Conservation (phyloP, 92 coral and sea anemone genomes). For the Zoanthus sansibaricus region DNA sequence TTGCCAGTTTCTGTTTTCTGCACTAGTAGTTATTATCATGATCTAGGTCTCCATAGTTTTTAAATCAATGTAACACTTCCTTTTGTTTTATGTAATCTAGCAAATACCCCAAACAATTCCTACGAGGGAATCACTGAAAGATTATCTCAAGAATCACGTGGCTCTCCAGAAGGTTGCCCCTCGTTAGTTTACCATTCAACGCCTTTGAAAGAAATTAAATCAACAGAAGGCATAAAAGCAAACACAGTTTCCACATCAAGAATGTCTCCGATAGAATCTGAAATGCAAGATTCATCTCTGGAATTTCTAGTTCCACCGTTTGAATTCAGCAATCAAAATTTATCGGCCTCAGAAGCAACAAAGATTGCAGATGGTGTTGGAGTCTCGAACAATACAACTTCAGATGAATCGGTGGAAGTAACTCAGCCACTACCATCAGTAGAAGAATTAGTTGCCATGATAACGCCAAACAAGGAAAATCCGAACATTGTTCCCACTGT, state of each 20-base stretch:
- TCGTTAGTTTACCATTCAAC: constrained; percentile 7
- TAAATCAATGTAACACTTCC: background rate
- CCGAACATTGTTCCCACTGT: constrained; percentile 22
- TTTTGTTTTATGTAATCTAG: background rate
- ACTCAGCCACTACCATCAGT: constrained; percentile 35
- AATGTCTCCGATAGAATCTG: background rate
- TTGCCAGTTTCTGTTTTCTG: no score
- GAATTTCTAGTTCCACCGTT: constrained; percentile 30
- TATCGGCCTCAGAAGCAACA: background rate
- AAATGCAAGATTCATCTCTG: background rate
- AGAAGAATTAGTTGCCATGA: constrained; percentile 46
- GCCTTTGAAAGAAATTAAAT: constrained; percentile 8
- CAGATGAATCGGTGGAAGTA: constrained; percentile 7
- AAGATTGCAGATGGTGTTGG: background rate
- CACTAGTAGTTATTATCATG: background rate
- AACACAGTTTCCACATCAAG: constrained; percentile 14
- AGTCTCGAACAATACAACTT: background rate
- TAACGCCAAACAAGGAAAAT: constrained; percentile 29
- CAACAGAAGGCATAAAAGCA: background rate
- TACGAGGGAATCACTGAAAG: constrained; percentile 12
- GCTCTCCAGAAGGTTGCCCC: constrained; percentile 39
- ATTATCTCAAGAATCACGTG: constrained; percentile 33
- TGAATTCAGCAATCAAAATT: constrained; percentile 22
- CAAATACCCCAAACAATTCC: background rate
- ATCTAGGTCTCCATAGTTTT: background rate